These are phyloP conservation scores for Xiphorhynchus erythropygius DNA, from an alignment of 2,797 vertebrate genomes.

Conservation along the genomic window DNA sequence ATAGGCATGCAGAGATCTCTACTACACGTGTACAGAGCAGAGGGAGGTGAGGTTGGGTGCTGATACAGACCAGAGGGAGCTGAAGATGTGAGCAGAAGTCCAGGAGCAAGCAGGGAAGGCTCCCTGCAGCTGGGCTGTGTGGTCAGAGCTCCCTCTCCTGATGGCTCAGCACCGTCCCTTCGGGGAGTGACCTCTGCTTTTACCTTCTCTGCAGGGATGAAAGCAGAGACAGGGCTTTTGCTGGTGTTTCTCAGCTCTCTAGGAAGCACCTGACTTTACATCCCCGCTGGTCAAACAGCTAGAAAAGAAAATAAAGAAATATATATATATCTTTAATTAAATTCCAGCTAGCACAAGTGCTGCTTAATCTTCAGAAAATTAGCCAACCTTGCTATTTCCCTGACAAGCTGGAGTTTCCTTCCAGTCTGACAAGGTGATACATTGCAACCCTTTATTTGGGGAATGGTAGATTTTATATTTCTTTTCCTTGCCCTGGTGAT, in stretches of 20 bases:
- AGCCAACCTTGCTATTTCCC: neutral
- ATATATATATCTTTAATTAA: neutral
- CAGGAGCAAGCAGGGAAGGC: neutral
- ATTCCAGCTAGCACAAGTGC: neutral
- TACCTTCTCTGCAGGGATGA: no score
- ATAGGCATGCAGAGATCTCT: rapidly evolving
- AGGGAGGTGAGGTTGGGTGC: neutral
- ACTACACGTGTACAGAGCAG: neutral
- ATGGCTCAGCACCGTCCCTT: neutral
- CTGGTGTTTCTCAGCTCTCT: neutral
- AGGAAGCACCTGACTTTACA: neutral
- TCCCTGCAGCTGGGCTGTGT: neutral
- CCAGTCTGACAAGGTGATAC: neutral
- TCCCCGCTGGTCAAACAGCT: neutral
- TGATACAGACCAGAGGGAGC: neutral
- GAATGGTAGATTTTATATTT: neutral
- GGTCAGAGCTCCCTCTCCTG: conserved; percentile 51
- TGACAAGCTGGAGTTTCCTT: neutral
- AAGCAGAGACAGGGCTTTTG: neutral
- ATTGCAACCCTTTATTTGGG: neutral
- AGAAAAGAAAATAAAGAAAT: neutral
- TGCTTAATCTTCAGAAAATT: neutral
- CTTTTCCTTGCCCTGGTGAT: neutral
- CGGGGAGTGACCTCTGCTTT: rapidly evolving
- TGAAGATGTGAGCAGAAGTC: neutral